Evolutionary conservation across 2,113 vertebrate species (phyloP).

Genomic region (Hippotragus niger): DNA sequence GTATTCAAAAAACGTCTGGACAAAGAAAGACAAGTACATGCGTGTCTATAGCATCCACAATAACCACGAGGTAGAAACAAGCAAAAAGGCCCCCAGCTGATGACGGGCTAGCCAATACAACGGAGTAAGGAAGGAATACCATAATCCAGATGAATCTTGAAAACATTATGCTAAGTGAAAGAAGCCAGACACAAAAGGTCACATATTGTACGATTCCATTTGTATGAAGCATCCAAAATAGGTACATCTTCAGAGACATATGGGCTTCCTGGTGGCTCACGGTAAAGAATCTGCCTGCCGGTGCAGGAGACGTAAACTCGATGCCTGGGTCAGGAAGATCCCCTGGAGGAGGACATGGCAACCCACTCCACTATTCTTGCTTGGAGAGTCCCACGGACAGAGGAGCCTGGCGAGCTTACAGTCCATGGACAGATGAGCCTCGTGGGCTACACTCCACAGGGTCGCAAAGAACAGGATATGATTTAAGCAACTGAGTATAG

Average conservation of each 20-base stretch:
- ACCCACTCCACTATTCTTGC: not conserved
- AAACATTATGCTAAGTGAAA: not conserved
- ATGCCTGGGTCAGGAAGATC: not conserved
- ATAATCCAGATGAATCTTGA: not conserved
- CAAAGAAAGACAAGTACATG: fast-evolving
- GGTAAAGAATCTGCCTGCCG: not conserved
- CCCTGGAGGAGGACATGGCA: not conserved
- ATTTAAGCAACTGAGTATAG: not conserved
- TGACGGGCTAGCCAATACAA: not conserved
- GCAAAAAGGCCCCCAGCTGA: no score
- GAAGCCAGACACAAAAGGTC: not conserved
- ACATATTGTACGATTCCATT: fast-evolving
- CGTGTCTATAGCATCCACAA: fast-evolving
- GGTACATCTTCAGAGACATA: not conserved
- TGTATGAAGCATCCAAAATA: not conserved
- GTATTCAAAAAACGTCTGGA: not conserved
- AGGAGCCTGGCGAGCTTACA: not conserved
- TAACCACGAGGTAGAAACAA: not conserved
- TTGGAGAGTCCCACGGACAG: not conserved
- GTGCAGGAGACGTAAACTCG: not conserved
- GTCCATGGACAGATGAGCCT: not conserved
- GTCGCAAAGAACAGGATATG: not conserved
- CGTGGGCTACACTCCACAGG: not conserved
- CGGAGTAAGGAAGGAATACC: not conserved
- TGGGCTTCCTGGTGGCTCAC: not conserved